Evolutionary conservation across 2,888 invertebrate genomes (phyloP), one percentile per base, ranked within the genome.

Genomic region (Pachymerium ferrugineum): DNA sequence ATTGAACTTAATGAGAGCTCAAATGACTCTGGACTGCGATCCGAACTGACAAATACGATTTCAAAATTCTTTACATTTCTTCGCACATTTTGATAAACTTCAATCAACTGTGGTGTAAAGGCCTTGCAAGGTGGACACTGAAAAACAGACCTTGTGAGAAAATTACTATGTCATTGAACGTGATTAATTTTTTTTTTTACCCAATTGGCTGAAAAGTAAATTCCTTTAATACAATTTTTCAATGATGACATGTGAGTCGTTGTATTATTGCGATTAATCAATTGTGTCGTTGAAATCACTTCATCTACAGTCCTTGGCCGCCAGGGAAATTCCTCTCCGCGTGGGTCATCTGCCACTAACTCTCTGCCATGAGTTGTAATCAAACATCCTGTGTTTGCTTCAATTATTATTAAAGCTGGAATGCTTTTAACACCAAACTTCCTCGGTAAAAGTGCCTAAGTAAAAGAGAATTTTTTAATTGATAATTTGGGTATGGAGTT

Each of bases 131-230:
- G 93, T 0, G 93, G 93, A 81, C 93, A 93, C 93, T 93, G 84
- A 8, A 16, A 71, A 74, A 35, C 3, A 28, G 14, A 25, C 16
- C 5, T 67, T 2, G 1, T 1, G 14, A 67, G 5, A 67, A 67
- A 68, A 22, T 2, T 22, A 12, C 8, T 68, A 1, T 35, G 8
- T 35, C 14, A 14, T 35, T 35, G 12, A 10, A 10, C 14, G 10
- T 35, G 8, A 35, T 35, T 35, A 10, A 10, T 22, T 10, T 10
- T 3, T 2, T 22, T 25, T 68, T 28, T 68, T 83, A 93, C 93
- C 94, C 94, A 94, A 82, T 93, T 90, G 22, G 94, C 94, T 74
- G 92, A 92, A 82, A 94, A 94, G 81, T 93, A 93, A 79, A 93
- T 88, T 47, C 91, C 92, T 79, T 89, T 88, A 73, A 90, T 86